phyloP scores from a whole-genome alignment of 2,113 vertebrate species.

The Chrysochloris asiatica region DNA sequence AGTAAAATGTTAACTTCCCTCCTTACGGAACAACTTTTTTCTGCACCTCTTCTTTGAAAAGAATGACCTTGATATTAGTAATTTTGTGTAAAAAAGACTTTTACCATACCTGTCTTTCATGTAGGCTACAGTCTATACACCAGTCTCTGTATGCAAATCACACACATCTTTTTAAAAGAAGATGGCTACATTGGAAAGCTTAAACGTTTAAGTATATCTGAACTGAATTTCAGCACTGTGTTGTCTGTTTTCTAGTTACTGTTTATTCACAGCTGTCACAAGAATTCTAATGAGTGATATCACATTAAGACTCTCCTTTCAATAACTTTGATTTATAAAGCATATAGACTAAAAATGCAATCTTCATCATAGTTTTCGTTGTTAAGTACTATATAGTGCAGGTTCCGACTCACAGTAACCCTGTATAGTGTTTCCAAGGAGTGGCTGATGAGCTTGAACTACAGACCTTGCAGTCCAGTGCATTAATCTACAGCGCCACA shows the following conservation, averaged over 20 bases:
- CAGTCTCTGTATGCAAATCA: conserved; percentile 20
- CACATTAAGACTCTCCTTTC: not conserved
- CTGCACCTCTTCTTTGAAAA: not conserved
- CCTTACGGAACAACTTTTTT: not conserved
- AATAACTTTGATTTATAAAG: not conserved
- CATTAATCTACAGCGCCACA: too few species aligned
- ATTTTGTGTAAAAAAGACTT: not conserved
- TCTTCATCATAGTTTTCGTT: conserved; percentile 19
- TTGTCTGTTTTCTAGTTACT: conserved; percentile 24
- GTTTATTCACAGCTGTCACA: conserved; percentile 28
- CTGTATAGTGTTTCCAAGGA: too few species aligned
- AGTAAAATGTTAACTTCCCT: conserved; percentile 40
- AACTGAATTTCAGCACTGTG: conserved; percentile 6
- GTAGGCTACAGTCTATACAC: not conserved
- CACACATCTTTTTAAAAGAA: conserved; percentile 22
- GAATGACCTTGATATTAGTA: conserved; percentile 10
- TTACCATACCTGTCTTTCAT: not conserved
- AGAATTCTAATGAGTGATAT: too few species aligned
- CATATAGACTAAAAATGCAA: not conserved
- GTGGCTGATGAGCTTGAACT: too few species aligned
- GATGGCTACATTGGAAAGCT: not conserved
- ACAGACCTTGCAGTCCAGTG: too few species aligned
- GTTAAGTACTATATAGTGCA: too few species aligned
- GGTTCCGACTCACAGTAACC: too few species aligned
- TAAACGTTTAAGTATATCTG: too few species aligned